Conservation (phyloP, 2,888 invertebrate genomes). For the Chouioia cunea region DNA sequence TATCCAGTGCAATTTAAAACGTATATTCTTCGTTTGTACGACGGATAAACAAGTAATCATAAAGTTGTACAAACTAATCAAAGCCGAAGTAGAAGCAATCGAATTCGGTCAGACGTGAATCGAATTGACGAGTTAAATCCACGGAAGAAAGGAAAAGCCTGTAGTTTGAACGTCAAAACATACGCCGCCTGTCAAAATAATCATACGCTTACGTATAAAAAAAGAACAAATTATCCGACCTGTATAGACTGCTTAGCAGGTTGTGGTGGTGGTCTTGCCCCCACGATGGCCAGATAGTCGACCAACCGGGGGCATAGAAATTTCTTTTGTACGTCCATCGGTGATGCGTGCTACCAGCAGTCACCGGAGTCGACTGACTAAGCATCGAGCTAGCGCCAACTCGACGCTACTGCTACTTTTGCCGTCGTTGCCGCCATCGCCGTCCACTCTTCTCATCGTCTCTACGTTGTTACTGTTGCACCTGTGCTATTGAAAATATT, state of each 20-base stretch:
- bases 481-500: conserved; percentile 15
- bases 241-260: conserved; percentile 81
- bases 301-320: conserved; percentile 88
- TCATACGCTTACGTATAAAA: no score
- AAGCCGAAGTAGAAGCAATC: neutral
- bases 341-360: neutral
- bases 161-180: no score
- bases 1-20: no score
- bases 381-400: neutral
- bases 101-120: neutral
- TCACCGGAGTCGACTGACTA: conserved; percentile 28
- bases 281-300: conserved; percentile 98
- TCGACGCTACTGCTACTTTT: neutral
- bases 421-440: conserved; percentile 1
- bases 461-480: conserved; percentile 3
- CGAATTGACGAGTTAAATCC: no score
- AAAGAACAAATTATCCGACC: conserved; percentile 71
- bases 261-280: conserved; percentile 86
- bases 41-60: no score
- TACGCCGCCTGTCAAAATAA: no score
- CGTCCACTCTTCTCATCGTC: neutral
- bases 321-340: conserved; percentile 79
- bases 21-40: no score
- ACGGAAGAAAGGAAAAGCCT: neutral
- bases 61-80: no score